Conservation (phyloP, 2,113 vertebrate genomes). For the Ahaetulla prasina region DNA sequence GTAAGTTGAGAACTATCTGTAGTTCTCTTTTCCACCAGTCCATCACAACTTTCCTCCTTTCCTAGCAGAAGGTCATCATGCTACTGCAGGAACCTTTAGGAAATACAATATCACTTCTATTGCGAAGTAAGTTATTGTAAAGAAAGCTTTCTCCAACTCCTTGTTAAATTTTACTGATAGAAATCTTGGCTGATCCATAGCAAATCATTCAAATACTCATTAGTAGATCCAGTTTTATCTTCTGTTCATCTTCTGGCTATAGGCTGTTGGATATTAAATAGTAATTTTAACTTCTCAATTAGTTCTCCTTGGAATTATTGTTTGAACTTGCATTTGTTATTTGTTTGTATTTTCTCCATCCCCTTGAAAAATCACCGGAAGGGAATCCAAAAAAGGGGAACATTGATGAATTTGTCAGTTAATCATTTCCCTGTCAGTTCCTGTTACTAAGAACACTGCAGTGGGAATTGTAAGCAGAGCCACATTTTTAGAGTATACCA, state of each 20-base stretch:
- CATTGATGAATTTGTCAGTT: constrained; percentile 36
- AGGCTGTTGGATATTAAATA: not conserved
- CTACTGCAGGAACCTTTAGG: not conserved
- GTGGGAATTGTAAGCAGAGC: not conserved
- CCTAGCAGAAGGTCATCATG: not conserved
- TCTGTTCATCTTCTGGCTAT: not conserved
- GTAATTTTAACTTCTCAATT: not conserved
- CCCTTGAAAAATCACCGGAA: not conserved
- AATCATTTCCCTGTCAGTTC: constrained; percentile 40
- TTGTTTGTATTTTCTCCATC: constrained; percentile 17
- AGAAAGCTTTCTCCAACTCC: not conserved
- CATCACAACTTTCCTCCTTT: not conserved
- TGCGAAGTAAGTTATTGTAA: not conserved
- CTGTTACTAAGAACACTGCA: constrained; percentile 40
- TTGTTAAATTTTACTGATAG: not conserved
- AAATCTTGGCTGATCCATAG: not conserved
- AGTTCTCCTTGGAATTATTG: not conserved
- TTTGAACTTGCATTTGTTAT: not conserved
- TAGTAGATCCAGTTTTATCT: not conserved
- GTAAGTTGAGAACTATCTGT: too few relatives aligned
- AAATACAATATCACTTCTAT: not conserved
- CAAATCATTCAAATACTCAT: not conserved
- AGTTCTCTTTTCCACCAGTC: not conserved
- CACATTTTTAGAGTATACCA: constrained; percentile 2
- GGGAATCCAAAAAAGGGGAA: constrained; percentile 20